Evolutionary conservation across 2,113 vertebrate species (phyloP), one percentile per base, ranked within the genome.

Genomic region (Saccopteryx leptura): DNA sequence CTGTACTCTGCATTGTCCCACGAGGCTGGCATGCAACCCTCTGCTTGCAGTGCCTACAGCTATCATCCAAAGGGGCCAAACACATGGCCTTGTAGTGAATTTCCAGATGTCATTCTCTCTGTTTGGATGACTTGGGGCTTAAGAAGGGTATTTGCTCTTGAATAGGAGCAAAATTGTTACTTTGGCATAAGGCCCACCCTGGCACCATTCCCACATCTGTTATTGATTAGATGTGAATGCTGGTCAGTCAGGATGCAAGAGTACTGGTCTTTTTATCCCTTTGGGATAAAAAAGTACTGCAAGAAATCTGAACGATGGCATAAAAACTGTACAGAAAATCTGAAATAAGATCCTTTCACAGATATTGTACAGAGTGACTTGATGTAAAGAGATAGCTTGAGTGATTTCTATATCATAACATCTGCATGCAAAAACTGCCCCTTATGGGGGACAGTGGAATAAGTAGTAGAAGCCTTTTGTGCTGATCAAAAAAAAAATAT

Each of bases 181-280:
- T 95, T 97, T 98, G 98, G 97, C 97, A 88, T 89, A 69, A 94
- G 90, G 95, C 82, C 96, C 23, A 33, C 1, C 9, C 80, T 98
- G 97, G 96, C 97, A 97, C 31, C 31, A 66, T 94, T 97, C 72
- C 96, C 24, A 50, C 6, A 83, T 83, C 87, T 97, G 97, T 91
- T 96, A 76, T 60, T 93, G 97, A 97, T 98, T 76, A 58, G 90
- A 91, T 96, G 63, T 75, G 91, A 97, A 68, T 85, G 28, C 96
- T 95, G 88, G 94, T 97, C 94, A 97, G 96, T 96, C 96, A 97
- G 95, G 91, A 93, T 68, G 66, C 54, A 90, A 63, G 82, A 95
- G 78, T 65, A 48, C 74, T 85, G 76, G 63, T 95, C 85, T 50
- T 13, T 54, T 94, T 74, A 76, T 95, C 76, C 63, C 66, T 93